Percentiles rank a stretch among this genome's conserved stretches.
These are phyloP conservation scores for Prostheceraeus crozeri DNA, from an alignment of 2,888 invertebrate genomes.

Conservation along the genomic window DNA sequence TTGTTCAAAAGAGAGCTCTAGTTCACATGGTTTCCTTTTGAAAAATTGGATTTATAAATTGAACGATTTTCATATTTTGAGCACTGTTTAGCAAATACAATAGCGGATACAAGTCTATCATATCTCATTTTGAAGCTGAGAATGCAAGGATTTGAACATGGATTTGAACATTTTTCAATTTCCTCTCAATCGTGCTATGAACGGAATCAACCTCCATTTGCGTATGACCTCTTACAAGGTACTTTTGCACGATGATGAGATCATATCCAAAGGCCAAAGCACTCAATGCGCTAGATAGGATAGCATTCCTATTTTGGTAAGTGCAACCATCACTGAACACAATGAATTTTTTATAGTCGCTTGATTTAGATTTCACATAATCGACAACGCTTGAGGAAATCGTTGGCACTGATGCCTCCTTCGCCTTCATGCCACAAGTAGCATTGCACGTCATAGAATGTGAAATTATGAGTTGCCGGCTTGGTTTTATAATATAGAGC, in stretches of 20 bases:
- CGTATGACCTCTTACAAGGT: conserved; percentile 41
- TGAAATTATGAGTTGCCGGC: conserved; percentile 36
- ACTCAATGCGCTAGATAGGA: conserved; percentile 39
- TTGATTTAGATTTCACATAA: too few species aligned
- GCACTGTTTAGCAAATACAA: too few species aligned
- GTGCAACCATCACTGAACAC: conserved; percentile 42
- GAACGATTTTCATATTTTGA: too few species aligned
- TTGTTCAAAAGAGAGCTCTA: too few species aligned
- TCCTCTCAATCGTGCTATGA: conserved; percentile 40
- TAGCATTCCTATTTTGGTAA: conserved; percentile 41
- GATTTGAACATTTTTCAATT: too few species aligned
- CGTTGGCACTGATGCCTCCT: conserved; percentile 38
- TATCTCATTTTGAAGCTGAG: too few species aligned
- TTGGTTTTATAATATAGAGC: conserved; percentile 40
- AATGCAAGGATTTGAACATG: too few species aligned
- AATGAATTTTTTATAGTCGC: conserved; percentile 28
- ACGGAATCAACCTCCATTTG: conserved; percentile 42
- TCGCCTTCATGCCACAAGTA: conserved; percentile 42
- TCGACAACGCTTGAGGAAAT: conserved; percentile 24
- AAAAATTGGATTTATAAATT: too few species aligned
- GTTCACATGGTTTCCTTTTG: too few species aligned
- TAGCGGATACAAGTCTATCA: too few species aligned
- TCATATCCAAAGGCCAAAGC: conserved; percentile 30
- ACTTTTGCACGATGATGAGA: conserved; percentile 40
- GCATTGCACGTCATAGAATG: conserved; percentile 37